These are phyloP conservation scores for Palaemon carinicauda DNA, from an alignment of 1,140 invertebrate genomes.

Conservation along the genomic window DNA sequence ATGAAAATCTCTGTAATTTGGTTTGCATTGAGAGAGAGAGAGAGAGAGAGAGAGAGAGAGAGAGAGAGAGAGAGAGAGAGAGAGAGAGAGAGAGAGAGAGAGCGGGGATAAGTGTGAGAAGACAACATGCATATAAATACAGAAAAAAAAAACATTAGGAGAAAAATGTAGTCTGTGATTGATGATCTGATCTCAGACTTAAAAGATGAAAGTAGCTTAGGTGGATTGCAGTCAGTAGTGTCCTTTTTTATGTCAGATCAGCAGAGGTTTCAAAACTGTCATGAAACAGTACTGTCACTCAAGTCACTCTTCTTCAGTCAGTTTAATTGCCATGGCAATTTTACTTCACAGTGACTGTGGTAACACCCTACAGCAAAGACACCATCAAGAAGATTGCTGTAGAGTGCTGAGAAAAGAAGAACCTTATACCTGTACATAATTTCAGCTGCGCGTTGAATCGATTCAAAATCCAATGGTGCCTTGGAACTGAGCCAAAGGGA, in stretches of 20 bases:
- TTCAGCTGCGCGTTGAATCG: constrained; percentile 19
- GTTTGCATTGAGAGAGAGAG: not conserved
- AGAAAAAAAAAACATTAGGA: not conserved
- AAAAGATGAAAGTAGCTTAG: no score
- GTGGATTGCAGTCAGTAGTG: no score
- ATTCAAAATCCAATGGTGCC: constrained; percentile 3
- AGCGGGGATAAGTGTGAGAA: not conserved
- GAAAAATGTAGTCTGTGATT: not conserved
- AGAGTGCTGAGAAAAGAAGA: no score
- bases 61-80: not conserved
- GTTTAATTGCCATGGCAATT: no score
- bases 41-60: not conserved
- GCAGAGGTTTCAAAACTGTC: no score
- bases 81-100: not conserved
- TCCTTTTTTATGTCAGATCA: no score
- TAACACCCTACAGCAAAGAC: no score
- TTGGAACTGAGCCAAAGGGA: constrained; percentile 37
- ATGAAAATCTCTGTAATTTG: no score
- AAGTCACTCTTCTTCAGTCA: no score
- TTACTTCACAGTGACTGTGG: no score
- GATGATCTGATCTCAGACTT: not conserved
- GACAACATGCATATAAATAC: not conserved
- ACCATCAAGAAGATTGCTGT: no score
- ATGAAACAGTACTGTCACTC: no score
- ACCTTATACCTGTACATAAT: constrained; percentile 44